phyloP scores from a whole-genome alignment of 2,797 vertebrate genomes.

The Hafferia zeledoni region DNA sequence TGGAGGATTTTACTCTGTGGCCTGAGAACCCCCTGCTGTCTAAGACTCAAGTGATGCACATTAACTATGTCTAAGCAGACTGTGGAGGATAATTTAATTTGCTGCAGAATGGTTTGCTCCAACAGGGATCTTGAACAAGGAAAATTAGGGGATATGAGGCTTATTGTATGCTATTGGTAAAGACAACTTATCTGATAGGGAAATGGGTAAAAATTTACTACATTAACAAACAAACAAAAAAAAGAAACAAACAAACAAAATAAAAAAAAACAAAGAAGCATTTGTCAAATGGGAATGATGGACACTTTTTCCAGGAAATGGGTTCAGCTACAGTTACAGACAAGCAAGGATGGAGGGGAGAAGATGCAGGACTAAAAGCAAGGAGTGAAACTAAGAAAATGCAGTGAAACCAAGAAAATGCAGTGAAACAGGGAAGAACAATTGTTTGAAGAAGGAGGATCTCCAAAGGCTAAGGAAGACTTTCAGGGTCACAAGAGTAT shows the following conservation, averaged over 20 bases:
- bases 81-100: conserved; percentile 17
- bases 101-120: not conserved
- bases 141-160: not conserved
- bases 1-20: not conserved
- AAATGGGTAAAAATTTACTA: not conserved
- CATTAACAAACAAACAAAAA: not conserved
- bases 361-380: not conserved
- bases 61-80: conserved; percentile 1
- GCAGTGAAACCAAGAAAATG: not conserved
- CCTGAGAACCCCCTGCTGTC: not conserved
- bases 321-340: not conserved
- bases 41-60: not conserved
- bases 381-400: not conserved
- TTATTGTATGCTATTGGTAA: not conserved
- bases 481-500: not conserved
- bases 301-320: not conserved
- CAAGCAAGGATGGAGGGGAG: not conserved
- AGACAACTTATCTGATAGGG: not conserved
- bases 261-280: not conserved
- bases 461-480: not conserved
- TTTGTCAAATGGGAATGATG: not conserved
- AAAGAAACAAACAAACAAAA: not conserved
- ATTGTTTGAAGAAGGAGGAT: not conserved
- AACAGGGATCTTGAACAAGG: not conserved
- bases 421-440: not conserved